Conservation (phyloP, 2,888 invertebrate genomes). For the Operophtera brumata region DNA sequence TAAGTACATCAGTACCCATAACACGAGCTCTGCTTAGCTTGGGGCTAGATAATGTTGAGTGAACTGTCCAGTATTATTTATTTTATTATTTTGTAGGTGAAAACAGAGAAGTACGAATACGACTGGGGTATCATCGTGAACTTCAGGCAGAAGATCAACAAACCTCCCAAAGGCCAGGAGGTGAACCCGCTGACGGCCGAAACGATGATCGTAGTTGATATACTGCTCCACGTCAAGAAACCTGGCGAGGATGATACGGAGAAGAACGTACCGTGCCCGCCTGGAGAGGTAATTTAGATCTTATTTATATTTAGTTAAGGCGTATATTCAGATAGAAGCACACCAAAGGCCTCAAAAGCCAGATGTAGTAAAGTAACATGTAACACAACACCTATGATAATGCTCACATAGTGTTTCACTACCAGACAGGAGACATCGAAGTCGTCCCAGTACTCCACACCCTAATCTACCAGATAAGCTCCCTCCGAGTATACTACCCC, state of each 20-base stretch:
- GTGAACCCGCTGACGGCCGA: constrained; percentile 80
- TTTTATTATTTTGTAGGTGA: constrained; percentile 77
- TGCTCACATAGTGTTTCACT: not conserved
- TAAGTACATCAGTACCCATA: no score
- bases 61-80: no score
- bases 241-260: constrained; percentile 76
- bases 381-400: no score
- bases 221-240: constrained; percentile 89
- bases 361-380: no score
- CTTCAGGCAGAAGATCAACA: constrained; percentile 86
- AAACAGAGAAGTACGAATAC: constrained; percentile 91
- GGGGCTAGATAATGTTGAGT: no score
- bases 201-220: constrained; percentile 88
- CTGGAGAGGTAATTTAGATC: constrained; percentile 75
- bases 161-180: constrained; percentile 65
- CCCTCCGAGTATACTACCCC: constrained; percentile 94
- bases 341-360: no score
- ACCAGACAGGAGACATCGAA: constrained; percentile 90
- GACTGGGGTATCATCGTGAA: constrained; percentile 99
- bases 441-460: constrained; percentile 92
- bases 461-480: constrained; percentile 92
- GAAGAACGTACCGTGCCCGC: constrained; percentile 85
- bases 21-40: no score
- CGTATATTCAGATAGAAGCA: not conserved
- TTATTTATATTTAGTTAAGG: not conserved